A percentile compares a stretch with the other conserved stretches of the same genome.
Evolutionary conservation across 2,888 invertebrate genomes (phyloP).

Genomic region (Pollenia amentaria): DNA sequence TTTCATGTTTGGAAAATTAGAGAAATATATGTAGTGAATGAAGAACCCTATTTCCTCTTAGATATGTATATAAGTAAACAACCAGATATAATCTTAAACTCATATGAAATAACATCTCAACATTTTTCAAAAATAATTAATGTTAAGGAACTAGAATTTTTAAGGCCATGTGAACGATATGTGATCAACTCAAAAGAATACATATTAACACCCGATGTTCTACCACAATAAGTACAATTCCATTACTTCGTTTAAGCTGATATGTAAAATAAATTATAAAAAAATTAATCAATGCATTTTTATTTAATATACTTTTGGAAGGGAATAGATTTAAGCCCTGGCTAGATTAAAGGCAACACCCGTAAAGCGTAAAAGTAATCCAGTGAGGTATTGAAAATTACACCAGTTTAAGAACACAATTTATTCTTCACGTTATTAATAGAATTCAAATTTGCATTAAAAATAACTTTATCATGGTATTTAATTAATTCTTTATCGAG

Average conservation of each 20-base stretch:
- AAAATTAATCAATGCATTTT: background rate
- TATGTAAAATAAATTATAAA: background rate
- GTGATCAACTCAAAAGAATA: conserved; percentile 1
- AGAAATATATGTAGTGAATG: conserved; percentile 3
- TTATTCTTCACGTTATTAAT: background rate
- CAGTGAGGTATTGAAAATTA: conserved; percentile 11
- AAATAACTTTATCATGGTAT: background rate
- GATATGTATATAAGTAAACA: conserved; percentile 11
- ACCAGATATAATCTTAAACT: background rate
- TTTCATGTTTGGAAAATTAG: conserved; percentile 43
- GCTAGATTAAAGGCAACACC: background rate
- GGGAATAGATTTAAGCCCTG: background rate
- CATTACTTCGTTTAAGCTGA: background rate
- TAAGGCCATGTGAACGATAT: conserved; percentile 9
- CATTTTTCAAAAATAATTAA: conserved; percentile 4
- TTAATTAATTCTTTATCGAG: no score
- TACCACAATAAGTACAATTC: background rate
- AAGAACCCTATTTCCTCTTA: background rate
- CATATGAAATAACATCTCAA: no score
- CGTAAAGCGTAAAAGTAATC: background rate
- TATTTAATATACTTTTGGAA: background rate
- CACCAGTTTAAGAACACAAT: conserved; percentile 5
- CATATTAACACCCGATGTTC: background rate
- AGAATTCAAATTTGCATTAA: background rate
- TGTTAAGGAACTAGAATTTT: background rate